These are phyloP conservation scores for Myzus persicae DNA, from an alignment of 1,140 invertebrate species.

Conservation along the genomic window DNA sequence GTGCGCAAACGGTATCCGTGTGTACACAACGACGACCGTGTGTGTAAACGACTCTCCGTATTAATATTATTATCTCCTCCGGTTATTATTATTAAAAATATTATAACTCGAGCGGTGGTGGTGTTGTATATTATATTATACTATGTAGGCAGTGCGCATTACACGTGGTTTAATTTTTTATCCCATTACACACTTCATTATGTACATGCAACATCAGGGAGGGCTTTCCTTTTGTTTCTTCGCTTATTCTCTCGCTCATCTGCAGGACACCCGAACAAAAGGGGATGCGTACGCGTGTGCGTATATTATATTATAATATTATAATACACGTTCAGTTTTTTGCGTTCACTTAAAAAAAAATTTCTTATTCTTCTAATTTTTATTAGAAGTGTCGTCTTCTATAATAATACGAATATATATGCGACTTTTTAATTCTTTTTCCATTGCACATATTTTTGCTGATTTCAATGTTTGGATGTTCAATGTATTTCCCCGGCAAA, in stretches of 20 bases:
- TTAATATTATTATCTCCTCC: conserved; percentile 35
- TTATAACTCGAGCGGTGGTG: not conserved
- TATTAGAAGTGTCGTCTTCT: too few relatives aligned
- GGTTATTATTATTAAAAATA: conserved; percentile 8
- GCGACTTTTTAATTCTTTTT: not conserved
- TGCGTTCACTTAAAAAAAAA: not conserved
- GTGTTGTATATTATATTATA: not conserved
- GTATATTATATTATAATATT: not conserved
- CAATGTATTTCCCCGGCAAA: not conserved
- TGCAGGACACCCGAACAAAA: not conserved
- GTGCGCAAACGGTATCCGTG: conserved; percentile 22
- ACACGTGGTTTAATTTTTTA: conserved; percentile 29
- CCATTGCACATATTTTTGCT: not conserved
- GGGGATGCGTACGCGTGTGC: not conserved
- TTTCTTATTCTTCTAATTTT: too few relatives aligned
- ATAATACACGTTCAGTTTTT: not conserved
- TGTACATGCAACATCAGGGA: not conserved
- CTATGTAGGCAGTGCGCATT: not conserved
- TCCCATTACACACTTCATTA: not conserved
- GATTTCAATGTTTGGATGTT: not conserved
- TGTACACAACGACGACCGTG: conserved; percentile 16
- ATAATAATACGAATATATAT: not conserved
- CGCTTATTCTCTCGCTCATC: not conserved
- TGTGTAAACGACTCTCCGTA: conserved; percentile 29
- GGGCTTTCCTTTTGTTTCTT: not conserved